phyloP scores from a whole-genome alignment of 2,797 vertebrate genomes.

The Ceyx erithaca region DNA sequence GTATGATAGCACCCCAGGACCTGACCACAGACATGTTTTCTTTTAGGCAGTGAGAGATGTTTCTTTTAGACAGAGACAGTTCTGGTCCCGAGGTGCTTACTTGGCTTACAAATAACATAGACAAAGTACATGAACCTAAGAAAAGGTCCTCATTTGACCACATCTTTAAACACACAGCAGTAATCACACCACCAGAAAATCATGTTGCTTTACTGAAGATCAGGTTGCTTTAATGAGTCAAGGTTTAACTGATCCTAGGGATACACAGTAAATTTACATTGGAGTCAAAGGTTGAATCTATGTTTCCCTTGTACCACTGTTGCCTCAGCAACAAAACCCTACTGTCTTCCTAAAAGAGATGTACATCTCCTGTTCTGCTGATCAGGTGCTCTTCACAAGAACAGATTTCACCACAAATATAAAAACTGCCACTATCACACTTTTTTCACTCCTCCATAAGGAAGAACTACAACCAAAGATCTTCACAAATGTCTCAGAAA shows the following conservation, averaged over 20 bases:
- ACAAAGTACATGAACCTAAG: background rate
- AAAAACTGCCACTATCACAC: conserved; percentile 4
- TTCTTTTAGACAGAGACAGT: background rate
- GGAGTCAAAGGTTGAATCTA: background rate
- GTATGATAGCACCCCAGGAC: background rate
- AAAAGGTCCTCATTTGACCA: background rate
- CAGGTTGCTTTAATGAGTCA: background rate
- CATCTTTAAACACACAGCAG: background rate
- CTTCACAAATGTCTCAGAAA: background rate
- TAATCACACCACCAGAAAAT: background rate
- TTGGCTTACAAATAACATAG: background rate
- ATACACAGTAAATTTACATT: background rate
- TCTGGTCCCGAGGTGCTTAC: background rate
- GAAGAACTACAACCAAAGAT: background rate
- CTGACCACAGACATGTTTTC: background rate
- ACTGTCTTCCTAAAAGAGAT: background rate
- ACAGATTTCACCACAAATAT: conserved; percentile 15
- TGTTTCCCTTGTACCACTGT: background rate
- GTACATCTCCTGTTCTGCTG: background rate
- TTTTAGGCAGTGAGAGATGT: background rate
- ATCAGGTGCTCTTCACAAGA: conserved; percentile 18
- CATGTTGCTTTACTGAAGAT: background rate
- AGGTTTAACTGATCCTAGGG: background rate
- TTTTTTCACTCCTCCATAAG: background rate
- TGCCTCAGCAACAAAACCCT: conserved; percentile 37